phyloP scores from a whole-genome alignment of 2,797 vertebrate genomes.

The Molossus alvarezi region DNA sequence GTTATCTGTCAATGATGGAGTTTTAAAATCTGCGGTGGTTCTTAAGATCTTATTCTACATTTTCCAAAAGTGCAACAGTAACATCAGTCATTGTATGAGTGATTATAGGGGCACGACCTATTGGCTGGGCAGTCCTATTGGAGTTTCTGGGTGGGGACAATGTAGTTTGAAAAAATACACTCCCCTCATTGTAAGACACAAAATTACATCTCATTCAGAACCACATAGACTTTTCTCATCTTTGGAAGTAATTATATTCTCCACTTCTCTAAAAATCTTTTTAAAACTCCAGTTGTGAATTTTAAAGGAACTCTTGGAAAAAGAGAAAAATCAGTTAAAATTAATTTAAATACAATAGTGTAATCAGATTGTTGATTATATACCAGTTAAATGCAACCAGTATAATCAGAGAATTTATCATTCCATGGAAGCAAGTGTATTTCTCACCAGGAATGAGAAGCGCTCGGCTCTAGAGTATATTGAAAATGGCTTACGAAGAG shows the following conservation, averaged over 20 bases:
- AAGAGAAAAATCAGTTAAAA: constrained; percentile 41
- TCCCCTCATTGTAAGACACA: not conserved
- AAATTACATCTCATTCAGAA: not conserved
- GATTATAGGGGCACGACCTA: not conserved
- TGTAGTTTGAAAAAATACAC: not conserved
- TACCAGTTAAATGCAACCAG: not conserved
- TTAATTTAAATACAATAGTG: not conserved
- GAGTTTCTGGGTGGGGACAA: fast-evolving
- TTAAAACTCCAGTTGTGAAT: not conserved
- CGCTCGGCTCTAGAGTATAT: too few relatives aligned
- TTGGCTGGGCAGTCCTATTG: not conserved
- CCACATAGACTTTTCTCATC: not conserved
- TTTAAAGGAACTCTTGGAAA: constrained; percentile 36
- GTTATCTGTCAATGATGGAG: not conserved
- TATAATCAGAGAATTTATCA: not conserved
- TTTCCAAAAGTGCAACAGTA: not conserved
- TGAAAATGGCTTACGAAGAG: not conserved
- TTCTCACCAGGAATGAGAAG: not conserved
- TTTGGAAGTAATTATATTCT: not conserved
- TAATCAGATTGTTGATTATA: not conserved
- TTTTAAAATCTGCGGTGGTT: not conserved
- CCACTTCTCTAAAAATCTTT: not conserved
- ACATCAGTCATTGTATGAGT: not conserved
- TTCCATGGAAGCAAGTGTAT: not conserved
- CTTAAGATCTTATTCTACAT: not conserved